These are phyloP conservation scores for Ichneumon xanthorius DNA, from an alignment of 2,888 invertebrate species.

Conservation along the genomic window DNA sequence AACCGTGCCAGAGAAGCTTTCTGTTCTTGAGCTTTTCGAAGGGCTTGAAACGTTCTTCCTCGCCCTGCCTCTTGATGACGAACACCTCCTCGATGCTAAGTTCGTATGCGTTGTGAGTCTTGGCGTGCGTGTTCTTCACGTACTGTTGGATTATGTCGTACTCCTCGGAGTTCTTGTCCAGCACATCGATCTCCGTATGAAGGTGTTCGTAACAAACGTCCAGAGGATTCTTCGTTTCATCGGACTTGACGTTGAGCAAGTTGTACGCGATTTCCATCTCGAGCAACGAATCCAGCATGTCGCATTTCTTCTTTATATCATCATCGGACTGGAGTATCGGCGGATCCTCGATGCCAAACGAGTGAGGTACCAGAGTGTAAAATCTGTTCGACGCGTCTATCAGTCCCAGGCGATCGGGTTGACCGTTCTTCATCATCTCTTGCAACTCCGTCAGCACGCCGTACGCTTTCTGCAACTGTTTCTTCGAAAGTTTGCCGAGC, in stretches of 20 bases:
- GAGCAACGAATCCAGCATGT: conserved; percentile 96
- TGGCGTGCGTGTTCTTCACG: conserved; percentile 95
- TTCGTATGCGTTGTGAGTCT: conserved; percentile 92
- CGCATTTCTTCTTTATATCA: conserved; percentile 88
- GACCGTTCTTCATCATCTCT: conserved; percentile 86
- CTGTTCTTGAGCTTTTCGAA: conserved; percentile 95
- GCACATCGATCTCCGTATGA: conserved; percentile 91
- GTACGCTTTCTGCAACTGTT: conserved; percentile 95
- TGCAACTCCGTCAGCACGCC: conserved; percentile 91
- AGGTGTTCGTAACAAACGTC: conserved; percentile 96
- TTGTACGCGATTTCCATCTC: conserved; percentile 98
- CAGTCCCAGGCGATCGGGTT: conserved; percentile 85
- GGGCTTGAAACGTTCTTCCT: conserved; percentile 93
- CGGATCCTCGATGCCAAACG: conserved; percentile 94
- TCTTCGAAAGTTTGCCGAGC: conserved; percentile 96
- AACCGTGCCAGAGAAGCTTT: conserved; percentile 98
- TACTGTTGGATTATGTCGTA: conserved; percentile 91
- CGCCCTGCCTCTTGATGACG: conserved; percentile 91
- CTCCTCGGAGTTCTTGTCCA: conserved; percentile 90
- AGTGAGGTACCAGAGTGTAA: conserved; percentile 98
- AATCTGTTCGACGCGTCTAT: conserved; percentile 96
- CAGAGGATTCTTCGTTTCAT: conserved; percentile 87
- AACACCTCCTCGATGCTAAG: conserved; percentile 90
- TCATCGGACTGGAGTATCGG: conserved; percentile 92
- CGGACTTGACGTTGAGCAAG: conserved; percentile 89